Conservation (phyloP, 2,888 invertebrate genomes). For the Empis livida region DNA sequence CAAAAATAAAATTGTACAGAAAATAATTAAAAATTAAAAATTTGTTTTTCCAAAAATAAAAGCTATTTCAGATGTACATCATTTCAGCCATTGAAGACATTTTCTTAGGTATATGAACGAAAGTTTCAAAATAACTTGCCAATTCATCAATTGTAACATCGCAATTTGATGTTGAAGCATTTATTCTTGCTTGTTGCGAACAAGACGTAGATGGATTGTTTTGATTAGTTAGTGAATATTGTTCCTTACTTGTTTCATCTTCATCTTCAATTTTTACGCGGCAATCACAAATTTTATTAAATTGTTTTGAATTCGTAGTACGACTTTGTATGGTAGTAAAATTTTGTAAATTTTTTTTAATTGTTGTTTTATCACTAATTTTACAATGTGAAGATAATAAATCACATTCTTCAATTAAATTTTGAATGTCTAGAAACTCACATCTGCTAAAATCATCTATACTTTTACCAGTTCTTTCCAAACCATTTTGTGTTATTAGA, state of each 20-base stretch:
- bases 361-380: conserved; percentile 13
- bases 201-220: conserved; percentile 40
- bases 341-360: conserved; percentile 14
- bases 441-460: not conserved
- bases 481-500: not conserved
- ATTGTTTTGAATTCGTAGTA: conserved; percentile 9
- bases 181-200: conserved; percentile 63
- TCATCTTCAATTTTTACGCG: not conserved
- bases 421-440: conserved; percentile 19
- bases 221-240: conserved; percentile 1
- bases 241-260: not conserved
- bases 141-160: conserved; percentile 90
- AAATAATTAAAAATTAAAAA: no score
- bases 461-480: not conserved
- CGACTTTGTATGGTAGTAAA: conserved; percentile 19
- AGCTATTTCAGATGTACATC: conserved; percentile 77
- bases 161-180: conserved; percentile 35
- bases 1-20: no score
- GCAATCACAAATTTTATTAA: conserved; percentile 1
- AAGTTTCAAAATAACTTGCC: conserved; percentile 89
- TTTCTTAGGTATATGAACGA: conserved; percentile 93
- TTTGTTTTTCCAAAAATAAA: not conserved
- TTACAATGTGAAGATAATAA: conserved; percentile 4
- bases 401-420: conserved; percentile 26
- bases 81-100: conserved; percentile 97